Conservation (phyloP, 2,888 invertebrate species). For the Lapara coniferarum region DNA sequence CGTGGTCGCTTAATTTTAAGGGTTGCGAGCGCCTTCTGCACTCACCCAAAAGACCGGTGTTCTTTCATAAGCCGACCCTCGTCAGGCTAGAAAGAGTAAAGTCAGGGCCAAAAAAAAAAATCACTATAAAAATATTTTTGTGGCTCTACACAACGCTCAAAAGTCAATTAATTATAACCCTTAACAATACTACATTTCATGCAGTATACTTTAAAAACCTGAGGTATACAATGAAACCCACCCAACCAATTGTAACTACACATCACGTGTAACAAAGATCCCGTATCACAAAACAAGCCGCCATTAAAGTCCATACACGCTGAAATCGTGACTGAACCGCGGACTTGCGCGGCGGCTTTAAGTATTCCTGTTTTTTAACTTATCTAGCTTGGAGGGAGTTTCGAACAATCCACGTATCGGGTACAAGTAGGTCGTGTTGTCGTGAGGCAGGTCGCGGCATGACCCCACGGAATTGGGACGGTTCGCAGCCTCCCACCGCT, state of each 20-base stretch:
- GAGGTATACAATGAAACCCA: neutral
- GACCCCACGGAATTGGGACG: conserved; percentile 54
- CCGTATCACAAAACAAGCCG: conserved; percentile 31
- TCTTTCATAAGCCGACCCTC: too few species aligned
- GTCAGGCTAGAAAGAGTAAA: too few species aligned
- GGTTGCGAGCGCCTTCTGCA: too few species aligned
- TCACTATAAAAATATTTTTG: too few species aligned
- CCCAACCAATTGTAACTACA: conserved; percentile 1
- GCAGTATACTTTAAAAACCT: neutral
- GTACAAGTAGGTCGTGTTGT: conserved; percentile 56
- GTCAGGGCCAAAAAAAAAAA: too few species aligned
- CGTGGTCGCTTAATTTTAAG: too few species aligned
- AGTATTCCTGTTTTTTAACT: conserved; percentile 15
- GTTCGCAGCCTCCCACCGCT: conserved; percentile 45
- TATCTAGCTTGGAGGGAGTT: conserved; percentile 8
- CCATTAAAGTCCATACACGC: conserved; percentile 44
- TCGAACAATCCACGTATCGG: conserved; percentile 28
- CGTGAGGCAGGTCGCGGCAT: conserved; percentile 68
- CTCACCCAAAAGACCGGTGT: too few species aligned
- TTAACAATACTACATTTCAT: too few species aligned
- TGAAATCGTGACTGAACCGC: conserved; percentile 47
- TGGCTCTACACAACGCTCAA: too few species aligned
- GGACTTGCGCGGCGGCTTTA: conserved; percentile 40
- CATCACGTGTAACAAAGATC: conserved; percentile 21
- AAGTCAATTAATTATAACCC: too few species aligned